Percentiles rank a stretch among this genome's conserved stretches.
These are phyloP conservation scores for Hirtodrosophila cameraria DNA, from an alignment of 2,888 invertebrate species.

Conservation along the genomic window DNA sequence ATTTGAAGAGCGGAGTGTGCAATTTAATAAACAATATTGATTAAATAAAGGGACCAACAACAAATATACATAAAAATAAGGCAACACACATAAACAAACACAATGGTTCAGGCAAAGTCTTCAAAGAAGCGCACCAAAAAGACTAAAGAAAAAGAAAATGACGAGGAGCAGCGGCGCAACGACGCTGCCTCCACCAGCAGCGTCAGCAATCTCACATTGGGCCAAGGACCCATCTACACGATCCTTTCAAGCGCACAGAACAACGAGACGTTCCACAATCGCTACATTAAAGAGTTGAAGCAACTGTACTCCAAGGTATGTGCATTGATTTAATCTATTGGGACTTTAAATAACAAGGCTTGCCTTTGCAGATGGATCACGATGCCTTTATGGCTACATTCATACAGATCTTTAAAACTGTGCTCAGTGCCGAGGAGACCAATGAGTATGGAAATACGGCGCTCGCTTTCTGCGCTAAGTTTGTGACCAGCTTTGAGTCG, in stretches of 20 bases:
- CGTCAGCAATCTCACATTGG: slow-evolving; percentile 13
- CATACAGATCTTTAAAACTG: slow-evolving; percentile 87
- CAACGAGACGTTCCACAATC: slow-evolving; percentile 88
- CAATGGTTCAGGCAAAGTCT: slow-evolving; percentile 40
- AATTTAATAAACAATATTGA: background rate
- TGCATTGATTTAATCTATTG: slow-evolving; percentile 5
- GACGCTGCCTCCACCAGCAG: background rate
- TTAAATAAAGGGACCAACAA: background rate
- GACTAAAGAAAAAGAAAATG: slow-evolving; percentile 68
- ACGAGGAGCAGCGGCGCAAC: slow-evolving; percentile 51
- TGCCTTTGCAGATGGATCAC: slow-evolving; percentile 84
- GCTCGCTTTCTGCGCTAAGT: slow-evolving; percentile 89
- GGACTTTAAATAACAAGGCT: background rate
- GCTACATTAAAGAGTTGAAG: slow-evolving; percentile 87
- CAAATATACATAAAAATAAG: background rate
- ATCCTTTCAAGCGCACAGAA: slow-evolving; percentile 88
- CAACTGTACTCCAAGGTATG: slow-evolving; percentile 87
- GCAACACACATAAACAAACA: slow-evolving; percentile 1
- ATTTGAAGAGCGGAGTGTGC: slow-evolving; percentile 12
- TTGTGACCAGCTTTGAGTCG: slow-evolving; percentile 87
- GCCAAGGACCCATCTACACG: slow-evolving; percentile 77
- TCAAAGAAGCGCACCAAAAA: slow-evolving; percentile 69
- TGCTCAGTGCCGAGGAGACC: slow-evolving; percentile 88
- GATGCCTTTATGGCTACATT: slow-evolving; percentile 88
- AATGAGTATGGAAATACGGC: slow-evolving; percentile 89